These are phyloP conservation scores for Eretmochelys imbricata DNA, from an alignment of 2,113 vertebrate species.

Conservation along the genomic window DNA sequence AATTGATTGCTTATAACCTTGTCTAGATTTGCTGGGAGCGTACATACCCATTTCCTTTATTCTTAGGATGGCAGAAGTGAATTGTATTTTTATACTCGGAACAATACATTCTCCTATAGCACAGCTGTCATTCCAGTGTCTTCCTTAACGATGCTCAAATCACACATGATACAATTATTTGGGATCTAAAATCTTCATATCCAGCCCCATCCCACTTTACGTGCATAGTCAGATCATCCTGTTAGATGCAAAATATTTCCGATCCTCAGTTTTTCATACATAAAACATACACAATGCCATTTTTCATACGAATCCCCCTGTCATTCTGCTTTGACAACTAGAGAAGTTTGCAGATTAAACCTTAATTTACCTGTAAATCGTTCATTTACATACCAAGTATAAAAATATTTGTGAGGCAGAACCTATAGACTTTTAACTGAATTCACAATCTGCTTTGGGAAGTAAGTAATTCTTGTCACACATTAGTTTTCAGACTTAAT, in stretches of 20 bases:
- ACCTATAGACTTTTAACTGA: neutral
- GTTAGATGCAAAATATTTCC: neutral
- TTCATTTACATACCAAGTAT: neutral
- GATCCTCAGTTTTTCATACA: neutral
- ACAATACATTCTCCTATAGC: neutral
- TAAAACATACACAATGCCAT: accelerated
- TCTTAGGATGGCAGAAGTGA: neutral
- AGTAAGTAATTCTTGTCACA: neutral
- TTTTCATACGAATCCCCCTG: neutral
- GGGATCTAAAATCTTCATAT: neutral
- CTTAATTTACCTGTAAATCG: neutral
- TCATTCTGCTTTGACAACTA: neutral
- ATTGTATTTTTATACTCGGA: neutral
- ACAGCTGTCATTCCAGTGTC: neutral
- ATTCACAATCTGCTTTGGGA: neutral
- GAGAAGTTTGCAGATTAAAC: neutral
- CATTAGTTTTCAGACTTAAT: neutral
- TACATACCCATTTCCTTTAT: neutral
- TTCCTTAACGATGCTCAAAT: neutral
- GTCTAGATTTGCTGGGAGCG: neutral
- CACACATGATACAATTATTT: neutral
- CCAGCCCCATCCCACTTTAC: neutral
- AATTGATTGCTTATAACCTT: neutral
- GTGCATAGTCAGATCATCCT: neutral
- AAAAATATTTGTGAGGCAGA: neutral